Evolutionary conservation across 92 coral and sea anemone genomes (phyloP).

Genomic region (Pocillopora meandrina): DNA sequence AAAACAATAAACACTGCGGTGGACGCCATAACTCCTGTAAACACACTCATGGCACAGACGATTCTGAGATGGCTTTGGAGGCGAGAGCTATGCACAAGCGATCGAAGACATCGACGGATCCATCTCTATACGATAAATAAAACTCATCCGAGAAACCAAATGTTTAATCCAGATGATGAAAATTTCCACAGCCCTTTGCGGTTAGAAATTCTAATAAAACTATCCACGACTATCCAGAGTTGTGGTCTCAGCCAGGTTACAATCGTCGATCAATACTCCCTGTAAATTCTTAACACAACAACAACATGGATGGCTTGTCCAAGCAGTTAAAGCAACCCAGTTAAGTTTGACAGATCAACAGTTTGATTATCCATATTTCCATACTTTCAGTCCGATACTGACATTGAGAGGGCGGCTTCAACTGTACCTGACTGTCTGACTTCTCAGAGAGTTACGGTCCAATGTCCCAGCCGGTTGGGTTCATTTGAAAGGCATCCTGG

Average conservation of each 20-base stretch:
- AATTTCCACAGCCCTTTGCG: background rate
- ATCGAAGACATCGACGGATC: background rate
- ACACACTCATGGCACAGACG: background rate
- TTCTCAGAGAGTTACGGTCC: slow-evolving; percentile 45
- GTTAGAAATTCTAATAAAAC: background rate
- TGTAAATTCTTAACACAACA: slow-evolving; percentile 17
- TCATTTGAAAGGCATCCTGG: slow-evolving; percentile 23
- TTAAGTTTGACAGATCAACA: slow-evolving; percentile 1
- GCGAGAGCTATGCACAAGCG: background rate
- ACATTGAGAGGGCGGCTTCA: slow-evolving; percentile 17
- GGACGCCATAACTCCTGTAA: slow-evolving; percentile 32
- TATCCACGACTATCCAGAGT: slow-evolving; percentile 4
- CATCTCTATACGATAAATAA: background rate
- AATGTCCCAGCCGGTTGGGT: slow-evolving; percentile 26
- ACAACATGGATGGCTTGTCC: background rate
- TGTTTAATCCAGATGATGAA: background rate
- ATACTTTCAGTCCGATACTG: background rate
- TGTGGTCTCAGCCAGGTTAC: slow-evolving; percentile 3
- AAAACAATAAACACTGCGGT: slow-evolving; percentile 24
- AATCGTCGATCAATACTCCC: slow-evolving; percentile 6
- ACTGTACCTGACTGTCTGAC: slow-evolving; percentile 5
- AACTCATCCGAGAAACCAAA: background rate
- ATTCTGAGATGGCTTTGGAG: background rate
- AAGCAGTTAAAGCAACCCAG: background rate
- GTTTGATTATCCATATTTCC: background rate